Base-by-base conservation (phyloP, 2,113 vertebrate genomes). In the Motacilla tschutschensis region DNA sequence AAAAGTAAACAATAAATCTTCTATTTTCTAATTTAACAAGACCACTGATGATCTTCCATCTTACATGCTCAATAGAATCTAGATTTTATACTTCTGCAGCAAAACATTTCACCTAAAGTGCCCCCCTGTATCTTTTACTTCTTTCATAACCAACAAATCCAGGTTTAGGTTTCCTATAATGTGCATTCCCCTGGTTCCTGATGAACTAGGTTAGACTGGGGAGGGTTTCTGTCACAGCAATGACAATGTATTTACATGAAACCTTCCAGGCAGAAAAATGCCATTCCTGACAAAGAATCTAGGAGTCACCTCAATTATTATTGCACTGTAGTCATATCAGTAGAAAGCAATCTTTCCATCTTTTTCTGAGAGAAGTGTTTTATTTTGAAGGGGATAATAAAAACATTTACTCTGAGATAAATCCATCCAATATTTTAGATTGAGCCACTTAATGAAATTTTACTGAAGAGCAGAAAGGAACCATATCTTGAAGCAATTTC, bases 381-480 rank as follows among this genome's bases (percentile, higher is more conserved):
- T 88, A 70, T 83, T 81, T 89, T 70, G 66, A 88, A 79, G 18
- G 12, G 62, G 28, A 76, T 78, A 91, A 67, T 60, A 41, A 60
- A 80, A 92, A 75, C 19, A 35, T 69, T 83, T 85, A 65, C 19
- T 80, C n/a, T 65, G 35, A 77, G 85, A 89, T 84, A 85, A 89
- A 85, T 55, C 73, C 3, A 62, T 72, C 15, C 33, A 72, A 40
- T 83, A 88, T 72, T 83, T 74, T 62, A 75, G 54, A 65, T 62
- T 73, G 43, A 91, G 12, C 4, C 35, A 76, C 46, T 85, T 79
- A 87, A 88, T 86, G 72, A 86, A 71, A 87, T 87, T 67, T 74
- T 64, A 36, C 12, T 14, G 24, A 78, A 63, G 36, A 83, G 35
- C n/a, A 58, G 33, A 89, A 88, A 71, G 54, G 31, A 89, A 76